Evolutionary conservation across 1,140 invertebrate species (phyloP).

Genomic region (Lethrus apterus): DNA sequence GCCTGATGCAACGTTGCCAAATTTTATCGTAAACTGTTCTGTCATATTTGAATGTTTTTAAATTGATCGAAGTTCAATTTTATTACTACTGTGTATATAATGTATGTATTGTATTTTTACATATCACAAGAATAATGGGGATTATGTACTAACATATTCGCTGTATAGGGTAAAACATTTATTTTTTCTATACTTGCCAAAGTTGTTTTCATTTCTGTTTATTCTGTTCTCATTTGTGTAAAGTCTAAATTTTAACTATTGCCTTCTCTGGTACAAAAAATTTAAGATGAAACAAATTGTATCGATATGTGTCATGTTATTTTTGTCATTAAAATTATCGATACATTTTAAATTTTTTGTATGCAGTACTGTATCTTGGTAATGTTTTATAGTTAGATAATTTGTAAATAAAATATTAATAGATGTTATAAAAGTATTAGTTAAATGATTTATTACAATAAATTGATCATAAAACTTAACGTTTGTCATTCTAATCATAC

Average conservation of each 20-base stretch:
- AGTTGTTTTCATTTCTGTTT: slow-evolving; percentile 4
- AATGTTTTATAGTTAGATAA: slow-evolving; percentile 12
- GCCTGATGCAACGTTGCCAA: no score
- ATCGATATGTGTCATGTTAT: no score
- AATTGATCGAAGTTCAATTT: no score
- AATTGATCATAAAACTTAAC: slow-evolving; percentile 13
- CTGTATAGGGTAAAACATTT: slow-evolving; percentile 9
- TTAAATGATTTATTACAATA: slow-evolving; percentile 13
- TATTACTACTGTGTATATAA: slow-evolving; percentile 10
- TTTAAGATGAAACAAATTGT: no score
- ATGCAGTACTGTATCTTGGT: slow-evolving; percentile 1
- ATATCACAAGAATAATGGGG: slow-evolving; percentile 9
- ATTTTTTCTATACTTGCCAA: slow-evolving; percentile 12
- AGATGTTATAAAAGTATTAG: slow-evolving; percentile 12
- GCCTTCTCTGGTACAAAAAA: no score
- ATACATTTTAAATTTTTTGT: no score
- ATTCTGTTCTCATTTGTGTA: no score
- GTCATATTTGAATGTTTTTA: no score
- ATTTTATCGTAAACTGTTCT: no score
- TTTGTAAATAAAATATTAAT: slow-evolving; percentile 13
- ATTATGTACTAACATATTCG: slow-evolving; percentile 12
- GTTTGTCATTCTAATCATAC: no score
- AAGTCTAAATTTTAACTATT: no score
- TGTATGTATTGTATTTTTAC: slow-evolving; percentile 14
- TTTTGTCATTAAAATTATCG: no score